Conservation (phyloP, 64 coral and sea anemone species). For the Stichodactyla helianthus region DNA sequence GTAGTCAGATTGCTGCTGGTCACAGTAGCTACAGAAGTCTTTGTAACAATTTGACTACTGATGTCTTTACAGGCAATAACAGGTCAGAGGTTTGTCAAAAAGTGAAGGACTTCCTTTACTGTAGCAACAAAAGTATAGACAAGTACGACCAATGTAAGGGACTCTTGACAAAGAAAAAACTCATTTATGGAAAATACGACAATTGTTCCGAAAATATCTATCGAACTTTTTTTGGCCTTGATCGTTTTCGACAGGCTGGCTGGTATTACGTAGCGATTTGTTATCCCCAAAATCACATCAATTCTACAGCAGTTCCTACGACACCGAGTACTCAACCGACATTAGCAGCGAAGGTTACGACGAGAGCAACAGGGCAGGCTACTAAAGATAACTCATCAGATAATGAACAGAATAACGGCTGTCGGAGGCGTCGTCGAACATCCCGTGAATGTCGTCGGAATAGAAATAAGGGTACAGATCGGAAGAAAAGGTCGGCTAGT, state of each 20-base stretch:
- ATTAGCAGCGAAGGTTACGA: background rate
- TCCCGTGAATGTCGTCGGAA: no score
- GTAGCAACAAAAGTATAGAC: background rate
- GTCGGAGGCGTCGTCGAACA: no score
- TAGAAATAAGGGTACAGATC: no score
- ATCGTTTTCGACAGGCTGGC: background rate
- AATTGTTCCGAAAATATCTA: slow-evolving; percentile 8
- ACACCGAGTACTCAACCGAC: background rate
- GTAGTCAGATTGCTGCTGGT: background rate
- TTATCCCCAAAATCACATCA: background rate
- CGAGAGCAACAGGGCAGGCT: no score
- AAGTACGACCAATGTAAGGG: slow-evolving; percentile 1
- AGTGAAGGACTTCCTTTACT: background rate
- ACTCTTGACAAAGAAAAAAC: slow-evolving; percentile 1
- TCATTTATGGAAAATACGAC: slow-evolving; percentile 16
- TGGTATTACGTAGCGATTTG: slow-evolving; percentile 3
- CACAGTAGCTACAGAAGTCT: background rate
- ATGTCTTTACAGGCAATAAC: background rate
- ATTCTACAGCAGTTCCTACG: background rate
- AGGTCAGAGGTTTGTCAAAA: background rate
- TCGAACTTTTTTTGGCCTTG: background rate
- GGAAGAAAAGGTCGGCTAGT: no score
- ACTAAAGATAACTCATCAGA: no score
- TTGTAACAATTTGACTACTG: background rate
- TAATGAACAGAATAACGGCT: no score